phyloP scores from a whole-genome alignment of 2,797 vertebrate genomes.

The Mus spretus region DNA sequence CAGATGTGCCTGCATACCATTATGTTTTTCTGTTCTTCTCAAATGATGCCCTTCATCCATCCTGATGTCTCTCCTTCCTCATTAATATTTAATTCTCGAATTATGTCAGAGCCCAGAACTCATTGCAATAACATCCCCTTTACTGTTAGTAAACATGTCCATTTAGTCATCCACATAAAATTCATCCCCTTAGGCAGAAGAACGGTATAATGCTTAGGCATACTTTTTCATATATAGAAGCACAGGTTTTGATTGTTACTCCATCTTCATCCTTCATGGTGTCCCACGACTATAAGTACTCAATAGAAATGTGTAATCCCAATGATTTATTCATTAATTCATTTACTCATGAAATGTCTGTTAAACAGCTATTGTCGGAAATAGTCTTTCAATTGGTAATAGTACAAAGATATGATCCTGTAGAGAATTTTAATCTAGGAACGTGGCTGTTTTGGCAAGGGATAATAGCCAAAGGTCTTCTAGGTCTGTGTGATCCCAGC shows the following conservation, averaged over 20 bases:
- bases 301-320: background rate
- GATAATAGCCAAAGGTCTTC: background rate
- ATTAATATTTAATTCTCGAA: background rate
- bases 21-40: background rate
- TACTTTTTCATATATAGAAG: conserved; percentile 31
- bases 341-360: conserved; percentile 60
- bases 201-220: background rate
- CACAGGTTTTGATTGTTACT: background rate
- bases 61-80: background rate
- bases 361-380: conserved; percentile 34
- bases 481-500: background rate
- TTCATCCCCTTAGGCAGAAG: background rate
- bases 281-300: conserved; percentile 3
- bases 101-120: background rate
- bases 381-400: background rate
- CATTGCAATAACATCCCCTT: conserved; percentile 1
- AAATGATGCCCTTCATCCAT: background rate
- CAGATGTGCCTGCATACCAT: background rate
- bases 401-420: background rate
- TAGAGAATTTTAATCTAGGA: background rate
- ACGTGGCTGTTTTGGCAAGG: background rate
- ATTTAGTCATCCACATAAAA: conserved; percentile 15
- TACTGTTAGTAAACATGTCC: background rate
- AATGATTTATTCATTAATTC: conserved; percentile 20
- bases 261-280: background rate